Base-by-base conservation (phyloP, 2,797 vertebrate species). In the Dendrocincla fuliginosa region DNA sequence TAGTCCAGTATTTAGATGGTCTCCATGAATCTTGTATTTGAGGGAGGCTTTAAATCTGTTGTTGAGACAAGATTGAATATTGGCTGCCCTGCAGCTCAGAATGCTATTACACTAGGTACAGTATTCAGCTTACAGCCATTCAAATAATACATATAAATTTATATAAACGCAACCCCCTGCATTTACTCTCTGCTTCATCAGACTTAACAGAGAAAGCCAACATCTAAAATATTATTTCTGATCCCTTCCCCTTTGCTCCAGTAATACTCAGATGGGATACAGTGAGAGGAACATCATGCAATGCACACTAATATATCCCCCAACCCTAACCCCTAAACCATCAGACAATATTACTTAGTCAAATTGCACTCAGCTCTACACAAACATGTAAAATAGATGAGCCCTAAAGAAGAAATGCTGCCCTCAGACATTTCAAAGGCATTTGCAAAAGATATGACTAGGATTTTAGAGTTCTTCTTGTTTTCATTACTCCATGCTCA, bases 401-500 rank as follows among this genome's bases (percentile, higher is more conserved):
- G 67, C 19, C 77, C 87, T 46, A 79, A 82, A 76, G 87, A 74
- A 84, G 81, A 96, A 94, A 90, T 74, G 53, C 32, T 92, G 39
- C 64, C 81, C 71, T 86, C 57, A 92, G 59, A 89, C 52, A 77
- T 93, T 92, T 94, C 84, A 95, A 97, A 85, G 37, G 55, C 89
- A 92, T 92, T 94, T 78, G 60, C 39, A 88, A 89, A 92, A 92
- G 89, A 87, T 78, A 89, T 5, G 1, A 84, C 68, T 83, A n/a
- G 68, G 42, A 82, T 92, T 93, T 94, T 64, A 81, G 63, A 55
- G 77, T 50, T 52, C 59, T 93, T 95, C 85, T 95, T 96, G 91
- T 95, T 96, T 96, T 95, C 68, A 80, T 95, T 96, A 91, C 28
- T 81, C 64, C 56, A 17, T 12, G 16, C 70, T 95, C n/a, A 86